Evolutionary conservation across 2,113 vertebrate species (phyloP), one percentile per base, ranked within the genome.

Genomic region (Callopanchax toddi): DNA sequence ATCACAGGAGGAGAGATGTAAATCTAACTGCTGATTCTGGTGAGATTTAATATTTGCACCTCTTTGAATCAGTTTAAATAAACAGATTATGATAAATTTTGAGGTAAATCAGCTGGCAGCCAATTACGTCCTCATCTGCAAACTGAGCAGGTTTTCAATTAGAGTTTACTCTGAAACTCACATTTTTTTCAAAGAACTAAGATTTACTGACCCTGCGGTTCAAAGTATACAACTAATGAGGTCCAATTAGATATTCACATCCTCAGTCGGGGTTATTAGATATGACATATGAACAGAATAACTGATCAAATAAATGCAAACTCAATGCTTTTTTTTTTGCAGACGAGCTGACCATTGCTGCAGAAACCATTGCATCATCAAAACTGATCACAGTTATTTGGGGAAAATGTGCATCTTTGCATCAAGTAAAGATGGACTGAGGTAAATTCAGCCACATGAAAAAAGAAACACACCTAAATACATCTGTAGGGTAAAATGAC

Each of bases 401-500:
- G n/a, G n/a, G n/a, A n/a, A n/a, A n/a, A n/a, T n/a, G n/a, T n/a
- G n/a, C n/a, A n/a, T n/a, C n/a, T n/a, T n/a, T n/a, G n/a, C 23
- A 39, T 54, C n/a, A 12, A 37, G 74, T 62, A n/a, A 26, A 5
- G 3, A 8, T 16, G 23, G 5, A 6, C 2, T 37, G 36, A 37
- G 36, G 36, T 13, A 13, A 3, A 11, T 37, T 37, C 36, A 12
- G 36, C 36, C 12, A 11, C 12, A 9, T 37, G 36, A 37, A 11
- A 13, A 11, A 11, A 37, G 36, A 37, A 37, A 37, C 36, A 37
- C 36, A 37, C 36, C 36, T 81, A 7, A 6, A 32, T 9, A 32
- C 29, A 59, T 54, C 75, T 81, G 74, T 55, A 67, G 16, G 60
- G 51, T 54, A 64, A 80, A 74, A 11, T 70, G 82, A 74, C 86